Base-by-base conservation (phyloP, 2,113 vertebrate genomes). In the Mustelus asterias region DNA sequence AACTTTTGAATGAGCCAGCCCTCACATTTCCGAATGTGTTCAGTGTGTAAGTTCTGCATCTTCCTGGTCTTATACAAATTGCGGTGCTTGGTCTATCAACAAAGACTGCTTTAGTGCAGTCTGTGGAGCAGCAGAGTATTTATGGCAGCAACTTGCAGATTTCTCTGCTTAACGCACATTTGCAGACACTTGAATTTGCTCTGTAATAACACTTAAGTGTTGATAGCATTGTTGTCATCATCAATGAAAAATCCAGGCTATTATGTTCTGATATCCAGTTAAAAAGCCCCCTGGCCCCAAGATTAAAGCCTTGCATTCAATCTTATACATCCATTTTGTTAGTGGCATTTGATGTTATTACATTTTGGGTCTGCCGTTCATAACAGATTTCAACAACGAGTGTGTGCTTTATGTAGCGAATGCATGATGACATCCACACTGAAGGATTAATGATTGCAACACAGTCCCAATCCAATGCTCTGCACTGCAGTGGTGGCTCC, bases 391-490 rank as follows among this genome's bases (percentile, higher is more conserved):
- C 18, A 20, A 54, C 86, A 90, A 13, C 88, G 11, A 33, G 29
- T 63, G 13, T 63, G 26, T 63, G 10, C 88, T 63, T 90, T 60
- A 90, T 60, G 26, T 60, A 63, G 54, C 58, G 6, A 6, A 60
- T 63, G 29, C 54, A 58, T 18, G 33, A 90, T 65, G 18, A 93
- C 89, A 93, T 65, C 89, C 29, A 93, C 89, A 93, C n/a, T 63
- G 33, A 93, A 20, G 58, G n/a, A 93, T 93, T 93, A 93, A 93
- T 65, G n/a, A 93, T 65, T 65, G 18, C 60, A 93, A 65, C 20
- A 41, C 63, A 65, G 2, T 65, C 16, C 65, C 33, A 37, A 29
- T 4, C 33, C 86, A 48, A 58, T 58, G 44, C 22, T 83, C 80
- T 83, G 80, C 6, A 8, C 16, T 83, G 80, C 37, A 41, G 16